Evolutionary conservation across 30 jellyfish, hydroid and myxozoan genomes (phyloP).

Genomic region (Chrysaora quinquecirrha): DNA sequence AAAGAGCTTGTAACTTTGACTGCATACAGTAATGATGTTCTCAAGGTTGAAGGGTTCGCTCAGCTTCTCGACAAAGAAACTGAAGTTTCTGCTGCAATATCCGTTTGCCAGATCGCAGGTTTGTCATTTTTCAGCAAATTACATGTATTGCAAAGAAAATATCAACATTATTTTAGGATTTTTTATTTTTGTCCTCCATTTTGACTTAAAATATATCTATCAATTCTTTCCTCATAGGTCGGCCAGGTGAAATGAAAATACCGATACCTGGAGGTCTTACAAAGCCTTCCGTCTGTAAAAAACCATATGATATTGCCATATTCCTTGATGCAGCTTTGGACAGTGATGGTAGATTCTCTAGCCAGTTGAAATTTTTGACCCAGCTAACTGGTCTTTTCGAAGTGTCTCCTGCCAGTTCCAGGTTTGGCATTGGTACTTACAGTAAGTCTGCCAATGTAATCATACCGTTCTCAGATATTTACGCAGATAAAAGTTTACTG

Average conservation of each 20-base stretch:
- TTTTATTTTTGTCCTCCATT: too few species aligned
- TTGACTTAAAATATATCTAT: too few species aligned
- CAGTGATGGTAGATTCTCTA: background rate
- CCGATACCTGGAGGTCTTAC: slow-evolving; percentile 5
- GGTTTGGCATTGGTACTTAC: slow-evolving; percentile 2
- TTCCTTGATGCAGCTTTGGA: background rate
- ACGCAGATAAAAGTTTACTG: background rate
- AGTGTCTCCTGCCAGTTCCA: background rate
- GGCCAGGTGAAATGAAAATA: background rate
- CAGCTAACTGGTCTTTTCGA: background rate
- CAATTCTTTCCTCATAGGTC: background rate
- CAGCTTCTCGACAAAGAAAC: background rate
- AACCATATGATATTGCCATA: background rate
- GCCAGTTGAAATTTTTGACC: background rate
- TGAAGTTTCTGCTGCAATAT: background rate
- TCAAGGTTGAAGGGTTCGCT: slow-evolving; percentile 8
- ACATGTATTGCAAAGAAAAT: too few species aligned
- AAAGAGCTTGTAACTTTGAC: slow-evolving; percentile 3
- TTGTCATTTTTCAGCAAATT: too few species aligned
- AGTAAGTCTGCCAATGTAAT: background rate
- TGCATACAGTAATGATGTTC: slow-evolving; percentile 32
- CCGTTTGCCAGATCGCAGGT: background rate
- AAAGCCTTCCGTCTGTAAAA: background rate
- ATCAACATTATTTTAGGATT: too few species aligned
- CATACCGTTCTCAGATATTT: slow-evolving; percentile 1